Evolutionary conservation across 1,140 invertebrate genomes (phyloP), one percentile per base, ranked within the genome.

Genomic region (Bombus haemorrhoidalis): DNA sequence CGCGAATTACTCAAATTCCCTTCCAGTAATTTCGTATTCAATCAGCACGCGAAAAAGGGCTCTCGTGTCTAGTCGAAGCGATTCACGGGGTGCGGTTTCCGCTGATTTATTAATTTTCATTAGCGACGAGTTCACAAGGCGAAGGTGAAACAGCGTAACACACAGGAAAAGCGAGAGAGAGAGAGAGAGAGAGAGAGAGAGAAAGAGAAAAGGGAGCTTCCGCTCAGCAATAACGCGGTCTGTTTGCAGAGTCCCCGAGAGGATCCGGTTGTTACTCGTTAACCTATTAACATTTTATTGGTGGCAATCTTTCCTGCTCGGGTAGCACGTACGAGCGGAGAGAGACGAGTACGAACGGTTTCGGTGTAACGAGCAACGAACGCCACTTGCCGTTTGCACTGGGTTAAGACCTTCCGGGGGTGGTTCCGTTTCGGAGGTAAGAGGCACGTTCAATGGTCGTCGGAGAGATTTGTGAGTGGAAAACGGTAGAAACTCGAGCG

Each of bases 211-310:
- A 59, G 57, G 10, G 2, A 25, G 12, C 28, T 13, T 53, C 6
- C 47, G 47, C 47, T 53, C 47, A 34, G 59, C 62, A 83, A 82
- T 82, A 82, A 76, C 66, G 59, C 75, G 75, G n/a, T 32, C 66
- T 34, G 64, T 84, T 86, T 64, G 64, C 41, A 77, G 68, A 64
- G 76, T 80, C 57, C 57, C 66, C 62, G 75, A 32, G 37, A 66
- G 72, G 74, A 77, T 84, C 73, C 62, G 80, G 81, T 85, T 83
- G 41, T 73, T 47, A 57, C 85, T 91, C 86, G 85, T 91, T 91
- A 91, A 90, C 85, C 87, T 88, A 90, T 91, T 91, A 91, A 91
- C 88, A 91, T 91, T 91, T 91, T 91, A 91, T 91, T 91, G 83
- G 89, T 66, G 57, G 80, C 88, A 91, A 91, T 91, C 87, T 87